These are phyloP conservation scores for Dasyurus viverrinus DNA, from an alignment of 2,113 vertebrate species.

Conservation along the genomic window DNA sequence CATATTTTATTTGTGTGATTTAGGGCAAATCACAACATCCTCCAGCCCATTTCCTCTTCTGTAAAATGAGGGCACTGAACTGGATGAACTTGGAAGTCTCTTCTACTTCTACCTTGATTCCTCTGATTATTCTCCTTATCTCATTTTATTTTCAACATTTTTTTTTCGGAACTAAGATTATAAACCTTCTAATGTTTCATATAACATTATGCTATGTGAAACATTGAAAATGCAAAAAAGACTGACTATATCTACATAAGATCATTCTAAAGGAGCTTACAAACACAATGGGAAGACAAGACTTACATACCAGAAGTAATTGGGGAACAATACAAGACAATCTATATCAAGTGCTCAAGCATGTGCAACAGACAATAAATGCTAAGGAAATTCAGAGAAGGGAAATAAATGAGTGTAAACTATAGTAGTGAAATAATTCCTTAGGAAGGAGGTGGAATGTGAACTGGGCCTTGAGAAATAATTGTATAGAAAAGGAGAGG, in stretches of 20 bases:
- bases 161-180: not conserved
- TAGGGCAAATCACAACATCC: not conserved
- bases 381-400: not conserved
- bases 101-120: not conserved
- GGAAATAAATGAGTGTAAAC: not conserved
- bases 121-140: not conserved
- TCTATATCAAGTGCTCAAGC: not conserved
- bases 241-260: not conserved
- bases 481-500: not conserved
- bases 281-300: not conserved
- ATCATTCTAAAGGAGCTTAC: not conserved
- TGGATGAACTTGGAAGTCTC: not conserved
- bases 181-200: not conserved
- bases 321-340: not conserved
- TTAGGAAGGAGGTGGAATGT: not conserved
- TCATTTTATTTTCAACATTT: not conserved
- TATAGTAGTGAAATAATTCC: not conserved
- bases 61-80: not conserved
- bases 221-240: not conserved
- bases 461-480: not conserved
- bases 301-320: constrained; percentile 12
- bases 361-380: not conserved
- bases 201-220: not conserved
- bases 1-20: not conserved
- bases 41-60: not conserved